Conservation (phyloP, 2,797 vertebrate genomes). For the Gymnodraco acuticeps region DNA sequence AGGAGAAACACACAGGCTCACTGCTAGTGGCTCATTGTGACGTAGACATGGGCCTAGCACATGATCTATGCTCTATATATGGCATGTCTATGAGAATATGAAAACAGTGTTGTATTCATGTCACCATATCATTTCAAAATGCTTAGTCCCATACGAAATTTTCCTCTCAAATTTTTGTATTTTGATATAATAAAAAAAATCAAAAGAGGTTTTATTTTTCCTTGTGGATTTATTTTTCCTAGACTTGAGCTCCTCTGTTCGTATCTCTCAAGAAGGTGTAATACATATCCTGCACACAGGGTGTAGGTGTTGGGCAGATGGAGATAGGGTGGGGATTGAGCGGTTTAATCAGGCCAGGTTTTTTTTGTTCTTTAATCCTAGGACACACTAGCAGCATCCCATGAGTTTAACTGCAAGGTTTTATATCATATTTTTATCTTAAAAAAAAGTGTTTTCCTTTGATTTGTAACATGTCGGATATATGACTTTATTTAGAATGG, state of each 20-base stretch:
- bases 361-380: constrained; percentile 23
- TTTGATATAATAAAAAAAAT: constrained; percentile 91
- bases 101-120: constrained; percentile 84
- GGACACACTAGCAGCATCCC: constrained; percentile 26
- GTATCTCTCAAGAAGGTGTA: constrained; percentile 45
- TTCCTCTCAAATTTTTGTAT: constrained; percentile 91
- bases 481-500: neutral
- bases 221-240: constrained; percentile 43
- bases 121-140: constrained; percentile 86
- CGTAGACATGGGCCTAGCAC: constrained; percentile 76
- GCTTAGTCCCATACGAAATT: constrained; percentile 87
- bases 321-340: constrained; percentile 6
- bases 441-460: neutral
- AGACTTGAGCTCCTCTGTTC: neutral
- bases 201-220: constrained; percentile 72
- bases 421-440: neutral
- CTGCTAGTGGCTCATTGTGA: constrained; percentile 70
- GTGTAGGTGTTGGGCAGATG: constrained; percentile 73
- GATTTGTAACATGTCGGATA: neutral
- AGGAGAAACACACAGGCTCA: constrained; percentile 72
- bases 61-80: constrained; percentile 79
- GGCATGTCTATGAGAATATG: constrained; percentile 80
- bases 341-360: constrained; percentile 52
- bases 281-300: constrained; percentile 76
- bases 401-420: constrained; percentile 4